phyloP scores from a whole-genome alignment of 2,888 invertebrate genomes.

The Lycia hirtaria region DNA sequence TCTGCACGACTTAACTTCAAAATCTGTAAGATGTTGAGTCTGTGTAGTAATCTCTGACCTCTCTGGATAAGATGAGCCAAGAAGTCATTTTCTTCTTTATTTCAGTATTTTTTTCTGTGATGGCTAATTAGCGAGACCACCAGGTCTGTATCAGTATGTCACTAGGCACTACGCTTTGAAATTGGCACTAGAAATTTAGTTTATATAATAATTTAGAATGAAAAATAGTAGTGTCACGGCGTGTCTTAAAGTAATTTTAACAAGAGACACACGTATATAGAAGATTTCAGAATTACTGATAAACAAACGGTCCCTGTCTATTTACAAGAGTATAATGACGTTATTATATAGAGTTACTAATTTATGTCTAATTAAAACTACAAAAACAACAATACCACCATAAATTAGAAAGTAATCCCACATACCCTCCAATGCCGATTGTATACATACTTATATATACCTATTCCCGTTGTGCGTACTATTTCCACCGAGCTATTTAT shows the following conservation, averaged over 20 bases:
- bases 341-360: too few species aligned
- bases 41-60: background rate
- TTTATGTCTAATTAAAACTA: background rate
- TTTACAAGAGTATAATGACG: too few species aligned
- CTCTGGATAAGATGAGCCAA: background rate
- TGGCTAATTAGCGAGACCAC: slow-evolving; percentile 7
- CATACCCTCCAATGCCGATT: slow-evolving; percentile 4
- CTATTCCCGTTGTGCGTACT: slow-evolving; percentile 17
- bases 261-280: too few species aligned
- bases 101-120: background rate
- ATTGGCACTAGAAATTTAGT: background rate
- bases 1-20: too few species aligned
- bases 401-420: slow-evolving; percentile 10
- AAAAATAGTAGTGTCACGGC: background rate
- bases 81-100: background rate
- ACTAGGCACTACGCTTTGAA: background rate
- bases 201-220: background rate
- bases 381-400: slow-evolving; percentile 1
- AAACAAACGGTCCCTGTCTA: too few species aligned
- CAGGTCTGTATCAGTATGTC: background rate
- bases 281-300: too few species aligned
- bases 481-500: slow-evolving; percentile 21
- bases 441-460: background rate
- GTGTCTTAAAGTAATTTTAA: background rate
- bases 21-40: background rate